These are phyloP conservation scores for Salarias fasciatus DNA, from an alignment of 2,797 vertebrate species.

Conservation along the genomic window DNA sequence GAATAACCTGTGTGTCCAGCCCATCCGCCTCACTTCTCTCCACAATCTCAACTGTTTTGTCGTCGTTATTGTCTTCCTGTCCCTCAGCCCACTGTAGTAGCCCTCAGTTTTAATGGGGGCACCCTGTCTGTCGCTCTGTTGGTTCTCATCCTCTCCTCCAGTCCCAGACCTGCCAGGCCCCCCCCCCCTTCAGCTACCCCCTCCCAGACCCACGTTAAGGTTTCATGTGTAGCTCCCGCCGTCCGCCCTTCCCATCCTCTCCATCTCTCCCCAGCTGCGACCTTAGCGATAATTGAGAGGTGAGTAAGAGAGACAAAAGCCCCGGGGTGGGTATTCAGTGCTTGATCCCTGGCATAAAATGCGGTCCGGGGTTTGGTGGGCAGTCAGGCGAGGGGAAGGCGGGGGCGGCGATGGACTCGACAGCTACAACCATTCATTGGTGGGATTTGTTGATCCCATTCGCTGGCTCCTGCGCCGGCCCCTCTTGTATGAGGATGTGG, in stretches of 20 bases:
- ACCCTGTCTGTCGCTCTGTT: slow-evolving; percentile 56
- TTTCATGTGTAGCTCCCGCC: slow-evolving; percentile 26
- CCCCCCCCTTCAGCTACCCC: slow-evolving; percentile 5
- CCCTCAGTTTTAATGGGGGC: slow-evolving; percentile 53
- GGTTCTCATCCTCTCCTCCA: slow-evolving; percentile 51
- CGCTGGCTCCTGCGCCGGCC: slow-evolving; percentile 74
- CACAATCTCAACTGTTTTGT: no score
- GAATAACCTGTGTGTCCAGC: no score
- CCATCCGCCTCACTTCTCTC: no score
- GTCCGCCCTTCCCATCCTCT: slow-evolving; percentile 35
- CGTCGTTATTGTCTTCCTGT: no score
- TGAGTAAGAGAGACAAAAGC: slow-evolving; percentile 67
- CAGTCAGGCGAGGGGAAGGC: slow-evolving; percentile 60
- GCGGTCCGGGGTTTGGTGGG: slow-evolving; percentile 60
- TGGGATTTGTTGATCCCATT: slow-evolving; percentile 64
- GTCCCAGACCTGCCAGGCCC: slow-evolving; percentile 12
- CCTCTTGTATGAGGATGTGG: slow-evolving; percentile 85
- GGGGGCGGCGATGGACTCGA: slow-evolving; percentile 48
- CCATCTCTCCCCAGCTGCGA: slow-evolving; percentile 48
- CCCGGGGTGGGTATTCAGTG: slow-evolving; percentile 54
- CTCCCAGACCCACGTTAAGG: slow-evolving; percentile 15
- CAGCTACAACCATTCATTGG: slow-evolving; percentile 64
- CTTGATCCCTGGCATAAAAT: slow-evolving; percentile 66
- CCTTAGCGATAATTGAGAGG: slow-evolving; percentile 67
- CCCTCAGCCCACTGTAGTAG: slow-evolving; percentile 51